Evolutionary conservation across 1,140 invertebrate genomes (phyloP).

Genomic region (Saccostrea echinata): DNA sequence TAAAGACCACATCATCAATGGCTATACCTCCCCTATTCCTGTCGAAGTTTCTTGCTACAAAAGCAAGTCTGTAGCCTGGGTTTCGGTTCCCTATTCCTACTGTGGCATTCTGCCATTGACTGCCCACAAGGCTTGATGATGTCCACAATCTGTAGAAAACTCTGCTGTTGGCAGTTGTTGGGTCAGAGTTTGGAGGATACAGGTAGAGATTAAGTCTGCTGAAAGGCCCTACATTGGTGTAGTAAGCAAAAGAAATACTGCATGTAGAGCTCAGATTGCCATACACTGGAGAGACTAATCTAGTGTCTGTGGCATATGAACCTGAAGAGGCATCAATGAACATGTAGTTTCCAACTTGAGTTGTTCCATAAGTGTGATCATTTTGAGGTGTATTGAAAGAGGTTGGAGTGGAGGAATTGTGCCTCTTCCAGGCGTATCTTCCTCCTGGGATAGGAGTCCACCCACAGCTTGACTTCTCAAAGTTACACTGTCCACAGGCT

Average conservation of each 20-base stretch:
- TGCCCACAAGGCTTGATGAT: conserved; percentile 62
- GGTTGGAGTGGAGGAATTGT: conserved; percentile 68
- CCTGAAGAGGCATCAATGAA: conserved; percentile 71
- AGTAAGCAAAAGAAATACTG: conserved; percentile 67
- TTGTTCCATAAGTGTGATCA: conserved; percentile 72
- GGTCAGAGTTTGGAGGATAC: conserved; percentile 61
- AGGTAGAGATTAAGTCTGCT: conserved; percentile 64
- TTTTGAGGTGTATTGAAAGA: conserved; percentile 63
- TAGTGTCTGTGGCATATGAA: conserved; percentile 64
- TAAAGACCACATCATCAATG: conserved; percentile 76
- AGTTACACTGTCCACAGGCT: conserved; percentile 69
- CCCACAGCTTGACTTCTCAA: conserved; percentile 72
- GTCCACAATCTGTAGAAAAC: conserved; percentile 61
- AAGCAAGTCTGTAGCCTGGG: conserved; percentile 64
- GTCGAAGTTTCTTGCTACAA: conserved; percentile 65
- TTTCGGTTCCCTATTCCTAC: conserved; percentile 60
- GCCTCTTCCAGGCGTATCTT: conserved; percentile 72
- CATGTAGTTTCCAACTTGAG: conserved; percentile 70
- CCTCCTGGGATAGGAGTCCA: conserved; percentile 72
- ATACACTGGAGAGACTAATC: conserved; percentile 60
- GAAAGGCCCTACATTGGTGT: conserved; percentile 60
- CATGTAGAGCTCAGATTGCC: conserved; percentile 61
- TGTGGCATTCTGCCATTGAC: conserved; percentile 70
- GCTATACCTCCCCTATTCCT: conserved; percentile 70
- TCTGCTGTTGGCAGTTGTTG: conserved; percentile 46